These are phyloP conservation scores for Synanthedon tipuliformis DNA, from an alignment of 2,888 invertebrate genomes.

Conservation along the genomic window DNA sequence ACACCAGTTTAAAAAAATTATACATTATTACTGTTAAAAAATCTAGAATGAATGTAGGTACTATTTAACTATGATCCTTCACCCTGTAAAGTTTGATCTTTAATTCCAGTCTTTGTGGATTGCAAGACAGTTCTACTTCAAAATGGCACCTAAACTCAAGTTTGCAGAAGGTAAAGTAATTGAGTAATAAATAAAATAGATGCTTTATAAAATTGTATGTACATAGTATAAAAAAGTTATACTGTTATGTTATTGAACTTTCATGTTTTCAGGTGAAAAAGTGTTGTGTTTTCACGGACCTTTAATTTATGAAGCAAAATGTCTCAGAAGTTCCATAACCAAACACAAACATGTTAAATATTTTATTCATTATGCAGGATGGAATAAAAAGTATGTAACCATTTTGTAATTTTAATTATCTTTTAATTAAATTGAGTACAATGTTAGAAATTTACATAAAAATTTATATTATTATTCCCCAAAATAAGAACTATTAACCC, in stretches of 20 bases:
- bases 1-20: no score
- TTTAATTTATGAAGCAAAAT: conserved; percentile 96
- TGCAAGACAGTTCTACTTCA: conserved; percentile 1
- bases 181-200: not conserved
- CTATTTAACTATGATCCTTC: no score
- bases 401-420: no score
- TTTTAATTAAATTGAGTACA: no score
- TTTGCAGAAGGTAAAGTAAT: conserved; percentile 75
- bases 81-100: no score
- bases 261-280: conserved; percentile 77
- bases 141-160: conserved; percentile 76
- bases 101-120: no score
- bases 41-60: no score
- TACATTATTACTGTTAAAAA: no score
- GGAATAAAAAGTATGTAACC: conserved; percentile 92
- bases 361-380: conserved; percentile 96
- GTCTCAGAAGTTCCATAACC: conserved; percentile 82
- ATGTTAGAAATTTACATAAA: no score
- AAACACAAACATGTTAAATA: conserved; percentile 92
- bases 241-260: not conserved
- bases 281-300: conserved; percentile 97
- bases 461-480: no score
- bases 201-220: not conserved
- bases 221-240: not conserved
- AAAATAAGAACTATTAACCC: no score